Percentiles rank a stretch among this genome's conserved stretches.
These are phyloP conservation scores for Pseudochirops cupreus DNA, from an alignment of 2,797 vertebrate species.

Conservation along the genomic window DNA sequence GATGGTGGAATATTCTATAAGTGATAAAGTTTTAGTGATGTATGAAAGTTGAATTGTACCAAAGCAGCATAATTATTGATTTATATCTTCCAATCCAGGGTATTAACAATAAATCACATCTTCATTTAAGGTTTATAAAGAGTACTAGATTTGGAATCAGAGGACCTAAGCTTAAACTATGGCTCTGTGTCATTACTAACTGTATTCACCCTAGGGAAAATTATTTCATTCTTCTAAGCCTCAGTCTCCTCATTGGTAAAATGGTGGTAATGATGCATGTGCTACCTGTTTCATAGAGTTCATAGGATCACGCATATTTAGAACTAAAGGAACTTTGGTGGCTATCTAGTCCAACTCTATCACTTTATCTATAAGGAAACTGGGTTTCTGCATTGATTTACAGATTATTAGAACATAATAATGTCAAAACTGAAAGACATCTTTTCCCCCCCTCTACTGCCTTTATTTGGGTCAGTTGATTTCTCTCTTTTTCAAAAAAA, in stretches of 20 bases:
- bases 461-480: too few species aligned
- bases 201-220: not conserved
- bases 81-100: not conserved
- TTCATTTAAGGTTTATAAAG: not conserved
- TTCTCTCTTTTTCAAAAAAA: too few species aligned
- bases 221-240: not conserved
- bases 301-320: not conserved
- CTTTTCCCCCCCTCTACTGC: too few species aligned
- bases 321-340: not conserved
- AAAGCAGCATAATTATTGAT: not conserved
- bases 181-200: not conserved
- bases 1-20: not conserved
- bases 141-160: not conserved
- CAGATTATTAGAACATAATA: not conserved
- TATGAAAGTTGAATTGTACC: not conserved
- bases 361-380: not conserved
- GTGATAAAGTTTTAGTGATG: not conserved
- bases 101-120: not conserved
- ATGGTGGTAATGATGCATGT: not conserved
- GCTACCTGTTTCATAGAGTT: not conserved
- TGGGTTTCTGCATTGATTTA: not conserved
- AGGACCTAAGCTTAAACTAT: not conserved
- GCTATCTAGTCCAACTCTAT: not conserved
- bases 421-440: not conserved
- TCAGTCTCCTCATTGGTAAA: conserved; percentile 1